A percentile compares a stretch with the other conserved stretches of the same genome.
Evolutionary conservation across 2,888 invertebrate genomes (phyloP).

Genomic region (Drosophila formosana): DNA sequence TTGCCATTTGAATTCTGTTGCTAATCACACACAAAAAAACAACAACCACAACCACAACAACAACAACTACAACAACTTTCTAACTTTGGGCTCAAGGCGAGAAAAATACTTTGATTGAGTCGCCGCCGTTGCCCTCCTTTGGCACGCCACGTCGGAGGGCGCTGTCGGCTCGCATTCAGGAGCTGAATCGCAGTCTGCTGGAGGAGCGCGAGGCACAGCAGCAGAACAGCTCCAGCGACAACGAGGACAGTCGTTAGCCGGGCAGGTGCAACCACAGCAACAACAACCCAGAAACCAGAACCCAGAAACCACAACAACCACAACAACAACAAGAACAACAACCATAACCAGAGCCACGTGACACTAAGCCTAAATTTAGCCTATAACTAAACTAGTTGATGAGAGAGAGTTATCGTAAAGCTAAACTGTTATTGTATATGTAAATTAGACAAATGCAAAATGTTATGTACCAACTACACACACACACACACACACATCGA

Average conservation of each 20-base stretch:
- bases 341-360: slow-evolving; percentile 26
- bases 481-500: slow-evolving; percentile 37
- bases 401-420: slow-evolving; percentile 34
- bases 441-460: slow-evolving; percentile 74
- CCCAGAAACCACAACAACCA: slow-evolving; percentile 13
- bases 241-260: slow-evolving; percentile 83
- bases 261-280: slow-evolving; percentile 61
- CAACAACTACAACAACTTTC: slow-evolving; percentile 40
- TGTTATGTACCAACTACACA: slow-evolving; percentile 67
- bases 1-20: slow-evolving; percentile 46
- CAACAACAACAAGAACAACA: slow-evolving; percentile 6
- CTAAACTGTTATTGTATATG: slow-evolving; percentile 73
- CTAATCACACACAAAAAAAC: slow-evolving; percentile 46
- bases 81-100: slow-evolving; percentile 87
- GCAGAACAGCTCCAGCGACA: slow-evolving; percentile 84
- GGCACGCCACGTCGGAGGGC: slow-evolving; percentile 85
- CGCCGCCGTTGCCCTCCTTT: slow-evolving; percentile 86
- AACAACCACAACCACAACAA: slow-evolving; percentile 1
- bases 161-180: slow-evolving; percentile 85
- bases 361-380: slow-evolving; percentile 64
- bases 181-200: slow-evolving; percentile 84
- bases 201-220: slow-evolving; percentile 84
- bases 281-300: slow-evolving; percentile 58
- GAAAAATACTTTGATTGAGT: slow-evolving; percentile 92
- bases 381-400: slow-evolving; percentile 42